Conservation (phyloP, 2,113 vertebrate species). For the Hydrochoerus hydrochaeris region DNA sequence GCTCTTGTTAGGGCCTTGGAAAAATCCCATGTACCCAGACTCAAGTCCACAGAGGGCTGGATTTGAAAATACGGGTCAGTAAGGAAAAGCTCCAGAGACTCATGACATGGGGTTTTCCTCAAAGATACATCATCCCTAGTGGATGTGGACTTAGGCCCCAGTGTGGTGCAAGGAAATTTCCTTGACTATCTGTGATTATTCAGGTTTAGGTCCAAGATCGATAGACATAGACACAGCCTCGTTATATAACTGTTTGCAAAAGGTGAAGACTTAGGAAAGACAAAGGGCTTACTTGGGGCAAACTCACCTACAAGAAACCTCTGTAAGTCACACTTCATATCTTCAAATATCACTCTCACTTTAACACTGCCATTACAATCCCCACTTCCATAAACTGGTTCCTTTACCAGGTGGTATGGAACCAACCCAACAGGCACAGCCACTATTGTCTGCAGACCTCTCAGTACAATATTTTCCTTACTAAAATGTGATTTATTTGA, state of each 20-base stretch:
- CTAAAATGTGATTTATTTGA: background rate
- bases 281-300: background rate
- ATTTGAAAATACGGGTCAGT: background rate
- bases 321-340: background rate
- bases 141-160: background rate
- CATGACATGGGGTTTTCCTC: background rate
- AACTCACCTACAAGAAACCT: background rate
- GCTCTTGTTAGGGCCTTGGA: background rate
- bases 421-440: background rate
- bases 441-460: too few species aligned
- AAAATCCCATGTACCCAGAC: background rate
- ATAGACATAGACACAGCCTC: background rate
- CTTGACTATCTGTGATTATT: background rate
- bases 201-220: background rate
- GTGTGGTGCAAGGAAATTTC: background rate
- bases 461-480: background rate
- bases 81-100: background rate
- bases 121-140: rapidly evolving
- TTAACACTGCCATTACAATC: background rate
- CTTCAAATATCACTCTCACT: background rate
- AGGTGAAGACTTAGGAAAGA: background rate
- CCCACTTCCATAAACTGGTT: background rate
- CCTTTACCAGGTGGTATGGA: background rate
- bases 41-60: background rate
- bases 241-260: background rate